Evolutionary conservation across 2,888 invertebrate species (phyloP), one percentile per base, ranked within the genome.

Genomic region (Andrena haemorrhoa): DNA sequence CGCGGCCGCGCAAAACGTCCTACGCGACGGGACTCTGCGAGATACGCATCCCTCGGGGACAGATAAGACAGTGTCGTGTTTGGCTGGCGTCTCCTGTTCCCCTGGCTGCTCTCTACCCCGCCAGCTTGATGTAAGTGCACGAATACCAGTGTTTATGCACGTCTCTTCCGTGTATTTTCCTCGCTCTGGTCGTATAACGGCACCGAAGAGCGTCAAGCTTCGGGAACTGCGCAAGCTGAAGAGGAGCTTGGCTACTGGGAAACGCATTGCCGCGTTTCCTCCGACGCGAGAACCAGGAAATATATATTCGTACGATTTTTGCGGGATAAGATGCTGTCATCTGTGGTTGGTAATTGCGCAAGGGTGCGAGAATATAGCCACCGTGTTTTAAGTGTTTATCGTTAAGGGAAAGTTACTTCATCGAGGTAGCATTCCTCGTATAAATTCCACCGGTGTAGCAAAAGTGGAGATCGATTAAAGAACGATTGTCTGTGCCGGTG

Each of bases 21-120:
- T 58, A 69, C 77, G 33, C 79, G 82, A 69, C 81, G 70, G 75
- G 82, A 87, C 83, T 88, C 87, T 85, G 83, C 88, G 81, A 86
- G 83, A 71, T 84, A 87, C 87, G 84, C 76, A 60, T 86, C 89
- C 86, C 88, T 47, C 29, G 87, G 80, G 88, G 81, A 75, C 81
- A 79, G 89, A 88, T 88, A 88, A 88, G 86, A 75, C 77, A 69
- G 58, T 29, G 64, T 74, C 75, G 75, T 71, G 58, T 61, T 61
- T 51, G 74, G 29, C 68, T 83, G 82, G 82, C 81, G 69, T 86
- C 63, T 60, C 65, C 75, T 8, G 33, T 53, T 31, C 49, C 33
- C 33, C 60, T 35, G 29, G 66, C 68, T 7, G 61, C 16, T 64
- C 58, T 56, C 71, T 56, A 20, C 65, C 61, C 29, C 16, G n/a